phyloP scores from a whole-genome alignment of 1,140 invertebrate species.

The Samia ricini region DNA sequence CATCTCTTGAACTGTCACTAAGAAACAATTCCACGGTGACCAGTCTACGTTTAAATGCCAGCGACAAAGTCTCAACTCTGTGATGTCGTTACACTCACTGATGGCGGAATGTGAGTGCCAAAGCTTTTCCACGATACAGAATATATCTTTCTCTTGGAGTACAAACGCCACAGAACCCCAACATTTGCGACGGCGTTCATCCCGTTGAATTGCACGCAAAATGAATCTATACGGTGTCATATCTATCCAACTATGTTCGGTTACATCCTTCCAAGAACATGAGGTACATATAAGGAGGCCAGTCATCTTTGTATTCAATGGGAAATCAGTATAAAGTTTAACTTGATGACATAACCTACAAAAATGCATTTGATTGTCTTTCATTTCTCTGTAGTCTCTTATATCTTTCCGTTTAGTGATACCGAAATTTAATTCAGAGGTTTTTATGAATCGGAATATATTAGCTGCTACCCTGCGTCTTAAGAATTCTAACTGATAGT shows the following conservation, averaged over 20 bases:
- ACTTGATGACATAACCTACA: constrained; percentile 78
- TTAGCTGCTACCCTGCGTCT: constrained; percentile 78
- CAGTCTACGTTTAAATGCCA: constrained; percentile 80
- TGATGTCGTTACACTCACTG: constrained; percentile 79
- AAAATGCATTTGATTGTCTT: constrained; percentile 70
- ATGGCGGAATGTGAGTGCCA: constrained; percentile 84
- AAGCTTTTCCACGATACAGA: constrained; percentile 81
- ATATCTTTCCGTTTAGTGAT: constrained; percentile 73
- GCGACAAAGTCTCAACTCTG: constrained; percentile 78
- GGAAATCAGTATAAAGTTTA: constrained; percentile 75
- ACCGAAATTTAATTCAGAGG: constrained; percentile 75
- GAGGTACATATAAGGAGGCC: constrained; percentile 74
- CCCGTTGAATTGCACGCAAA: constrained; percentile 78
- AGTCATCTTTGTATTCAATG: constrained; percentile 62
- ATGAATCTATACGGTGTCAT: constrained; percentile 81
- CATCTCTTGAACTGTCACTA: constrained; percentile 82
- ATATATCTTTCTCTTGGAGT: constrained; percentile 81
- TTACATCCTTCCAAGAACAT: constrained; percentile 77
- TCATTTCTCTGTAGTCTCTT: constrained; percentile 73
- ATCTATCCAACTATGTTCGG: constrained; percentile 75
- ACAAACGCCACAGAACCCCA: constrained; percentile 80
- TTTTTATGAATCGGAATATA: constrained; percentile 77
- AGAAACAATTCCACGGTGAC: constrained; percentile 86
- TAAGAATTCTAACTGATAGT: constrained; percentile 75
- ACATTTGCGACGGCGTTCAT: constrained; percentile 78